Evolutionary conservation across 1,140 invertebrate species (phyloP).

Genomic region (Zaprionus tsacasi): DNA sequence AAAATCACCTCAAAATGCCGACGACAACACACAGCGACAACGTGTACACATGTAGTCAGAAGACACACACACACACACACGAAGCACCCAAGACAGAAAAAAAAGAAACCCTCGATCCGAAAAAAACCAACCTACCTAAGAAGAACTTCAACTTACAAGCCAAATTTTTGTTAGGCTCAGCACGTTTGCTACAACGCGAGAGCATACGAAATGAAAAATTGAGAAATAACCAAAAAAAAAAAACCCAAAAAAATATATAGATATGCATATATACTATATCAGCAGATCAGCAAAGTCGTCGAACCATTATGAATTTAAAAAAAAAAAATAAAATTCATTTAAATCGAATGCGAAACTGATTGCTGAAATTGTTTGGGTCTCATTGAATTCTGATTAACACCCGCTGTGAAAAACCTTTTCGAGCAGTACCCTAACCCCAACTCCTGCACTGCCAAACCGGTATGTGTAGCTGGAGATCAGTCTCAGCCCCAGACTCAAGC

Average conservation of each 20-base stretch:
- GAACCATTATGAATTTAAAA: constrained; percentile 32
- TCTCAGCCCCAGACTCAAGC: neutral
- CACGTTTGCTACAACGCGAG: constrained; percentile 51
- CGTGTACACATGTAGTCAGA: constrained; percentile 71
- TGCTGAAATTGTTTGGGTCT: constrained; percentile 40
- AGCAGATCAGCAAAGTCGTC: constrained; percentile 34
- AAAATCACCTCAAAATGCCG: constrained; percentile 59
- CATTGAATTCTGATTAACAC: constrained; percentile 81
- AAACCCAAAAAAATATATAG: neutral
- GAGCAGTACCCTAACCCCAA: neutral
- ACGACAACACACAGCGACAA: constrained; percentile 47
- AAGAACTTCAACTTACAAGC: constrained; percentile 17
- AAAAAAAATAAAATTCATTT: constrained; percentile 19
- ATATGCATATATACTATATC: constrained; percentile 5
- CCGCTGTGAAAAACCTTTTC: constrained; percentile 60
- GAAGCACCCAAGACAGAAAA: constrained; percentile 43
- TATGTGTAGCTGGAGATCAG: constrained; percentile 7
- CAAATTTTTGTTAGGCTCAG: constrained; percentile 71
- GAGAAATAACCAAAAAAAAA: constrained; percentile 7
- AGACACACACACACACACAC: neutral
- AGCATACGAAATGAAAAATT: constrained; percentile 22
- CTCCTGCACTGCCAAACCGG: constrained; percentile 24
- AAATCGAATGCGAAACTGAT: constrained; percentile 50
- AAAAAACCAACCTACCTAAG: constrained; percentile 28
- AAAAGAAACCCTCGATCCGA: constrained; percentile 16